Base-by-base conservation (phyloP, 2,113 vertebrate genomes). In the Strigops habroptila region DNA sequence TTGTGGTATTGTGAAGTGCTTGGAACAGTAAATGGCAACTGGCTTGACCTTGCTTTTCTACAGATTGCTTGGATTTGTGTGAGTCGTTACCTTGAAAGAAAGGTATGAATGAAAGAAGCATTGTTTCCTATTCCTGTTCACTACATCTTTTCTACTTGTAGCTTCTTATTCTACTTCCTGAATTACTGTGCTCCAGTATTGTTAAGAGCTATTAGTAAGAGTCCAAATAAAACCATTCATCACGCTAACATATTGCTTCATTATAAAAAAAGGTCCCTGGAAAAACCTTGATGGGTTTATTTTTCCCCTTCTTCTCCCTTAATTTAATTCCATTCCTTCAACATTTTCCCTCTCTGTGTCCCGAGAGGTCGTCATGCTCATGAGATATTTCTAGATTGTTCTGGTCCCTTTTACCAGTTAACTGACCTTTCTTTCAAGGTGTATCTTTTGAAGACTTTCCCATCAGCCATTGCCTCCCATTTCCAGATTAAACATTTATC, bases 21-120 rank as follows among this genome's bases (percentile, higher is more conserved):
- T 86, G 80, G 68, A 88, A 53, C 62, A 74, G 67, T 93, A 92
- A 96, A 90, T 75, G 53, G 41, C 35, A 90, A 57, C n/a, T 73
- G 84, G 62, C 30, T 35, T 91, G 71, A 75, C 69, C 88, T 92
- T 71, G 51, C 51, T 77, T 92, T 93, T 93, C 52, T 88, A 9
- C 39, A 67, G 48, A 75, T 65, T 82, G 65, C 44, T 94, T 78
- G 68, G 64, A 55, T 82, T 63, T 91, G 19, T 74, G 33, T 23
- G 52, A 64, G 35, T 64, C n/a, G 21, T 68, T 67, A 57, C 30
- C 46, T 62, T 81, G 52, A 85, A 91, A 39, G 23, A 55, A 51
- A n/a, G n/a, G n/a, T n/a, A n/a, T n/a, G n/a, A n/a, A 78, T 31
- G 80, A 90, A 89, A 41, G n/a, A 68, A 69, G 57, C 28, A 44